phyloP scores from a whole-genome alignment of 2,113 vertebrate species.

The Prinia subflava region DNA sequence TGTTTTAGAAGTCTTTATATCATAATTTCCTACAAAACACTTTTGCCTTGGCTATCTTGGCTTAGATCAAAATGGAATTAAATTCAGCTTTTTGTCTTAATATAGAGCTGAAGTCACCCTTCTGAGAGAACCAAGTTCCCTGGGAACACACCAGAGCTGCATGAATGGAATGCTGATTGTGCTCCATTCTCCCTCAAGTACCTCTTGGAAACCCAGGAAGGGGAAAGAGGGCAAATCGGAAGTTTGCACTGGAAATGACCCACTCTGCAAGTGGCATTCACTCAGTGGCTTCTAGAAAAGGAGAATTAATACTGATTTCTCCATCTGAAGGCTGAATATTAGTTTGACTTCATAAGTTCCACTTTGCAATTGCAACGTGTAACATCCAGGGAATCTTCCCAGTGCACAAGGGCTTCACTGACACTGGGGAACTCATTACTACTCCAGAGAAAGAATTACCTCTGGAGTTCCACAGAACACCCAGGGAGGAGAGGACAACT shows the following conservation, averaged over 20 bases:
- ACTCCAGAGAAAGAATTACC: neutral
- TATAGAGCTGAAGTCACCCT: neutral
- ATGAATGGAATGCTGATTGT: constrained; percentile 35
- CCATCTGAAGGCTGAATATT: neutral
- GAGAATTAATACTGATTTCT: neutral
- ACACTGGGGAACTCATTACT: neutral
- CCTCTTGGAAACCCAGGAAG: constrained; percentile 15
- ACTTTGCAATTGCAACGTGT: neutral
- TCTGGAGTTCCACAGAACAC: neutral
- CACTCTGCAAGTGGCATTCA: neutral
- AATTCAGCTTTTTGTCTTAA: neutral
- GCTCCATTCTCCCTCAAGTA: constrained; percentile 19
- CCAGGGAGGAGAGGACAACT: neutral
- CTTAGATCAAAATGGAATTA: neutral
- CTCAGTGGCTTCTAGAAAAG: neutral
- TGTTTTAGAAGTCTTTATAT: neutral
- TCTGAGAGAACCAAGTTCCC: neutral
- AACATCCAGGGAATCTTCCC: neutral
- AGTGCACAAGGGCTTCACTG: neutral
- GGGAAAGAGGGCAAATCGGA: neutral
- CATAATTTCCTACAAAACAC: neutral
- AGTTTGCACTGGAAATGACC: neutral
- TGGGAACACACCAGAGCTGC: neutral
- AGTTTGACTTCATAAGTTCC: neutral
- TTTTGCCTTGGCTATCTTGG: neutral